These are phyloP conservation scores for Apostichopus japonicus DNA, from an alignment of 35 echinoderm and acorn worm genomes.

Conservation along the genomic window DNA sequence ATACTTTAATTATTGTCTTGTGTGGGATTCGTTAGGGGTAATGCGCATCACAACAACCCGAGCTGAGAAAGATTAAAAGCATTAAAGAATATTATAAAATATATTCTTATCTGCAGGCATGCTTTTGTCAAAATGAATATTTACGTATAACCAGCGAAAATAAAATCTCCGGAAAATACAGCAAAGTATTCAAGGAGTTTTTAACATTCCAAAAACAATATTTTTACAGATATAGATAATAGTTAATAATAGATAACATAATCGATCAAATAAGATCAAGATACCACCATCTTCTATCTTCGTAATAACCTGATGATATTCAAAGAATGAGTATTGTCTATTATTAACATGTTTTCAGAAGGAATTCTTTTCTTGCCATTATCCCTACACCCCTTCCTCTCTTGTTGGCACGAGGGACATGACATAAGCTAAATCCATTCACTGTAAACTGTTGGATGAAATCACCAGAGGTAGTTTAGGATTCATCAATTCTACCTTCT, in stretches of 20 bases:
- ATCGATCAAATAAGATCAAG: not conserved
- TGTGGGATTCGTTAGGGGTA: too few relatives aligned
- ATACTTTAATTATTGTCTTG: too few relatives aligned
- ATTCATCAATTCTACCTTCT: not conserved
- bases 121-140: not conserved
- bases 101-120: too few relatives aligned
- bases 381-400: constrained; percentile 1
- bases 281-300: not conserved
- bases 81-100: too few relatives aligned
- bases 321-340: not conserved
- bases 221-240: not conserved
- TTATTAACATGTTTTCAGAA: not conserved
- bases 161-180: not conserved
- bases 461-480: not conserved
- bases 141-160: not conserved
- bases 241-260: not conserved
- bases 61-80: too few relatives aligned
- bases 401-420: not conserved
- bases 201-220: not conserved
- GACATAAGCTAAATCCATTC: constrained; percentile 8
- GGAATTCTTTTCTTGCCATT: not conserved
- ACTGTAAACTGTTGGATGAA: not conserved
- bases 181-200: not conserved
- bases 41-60: too few relatives aligned
- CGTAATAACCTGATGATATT: not conserved